Evolutionary conservation across 2,797 vertebrate genomes (phyloP), one percentile per base, ranked within the genome.

Genomic region (Erpetoichthys calabaricus): DNA sequence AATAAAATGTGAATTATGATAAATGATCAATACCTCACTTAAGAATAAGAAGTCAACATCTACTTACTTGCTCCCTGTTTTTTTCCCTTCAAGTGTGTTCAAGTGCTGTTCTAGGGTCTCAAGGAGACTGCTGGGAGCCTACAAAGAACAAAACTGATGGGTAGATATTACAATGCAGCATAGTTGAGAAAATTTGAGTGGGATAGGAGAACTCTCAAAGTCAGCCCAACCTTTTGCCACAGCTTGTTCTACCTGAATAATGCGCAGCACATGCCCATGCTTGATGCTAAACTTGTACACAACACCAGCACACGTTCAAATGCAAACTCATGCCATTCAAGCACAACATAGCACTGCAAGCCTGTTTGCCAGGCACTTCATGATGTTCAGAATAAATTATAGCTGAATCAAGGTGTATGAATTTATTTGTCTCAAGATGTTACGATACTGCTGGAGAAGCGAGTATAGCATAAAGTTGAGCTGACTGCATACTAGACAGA

Each of bases 61-160:
- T 53, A 80, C 85, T 82, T 72, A 97, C 95, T 79, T 86, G 76
- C 81, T 86, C 66, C 85, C 84, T 61, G 89, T 83, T 76, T 98
- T 97, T 74, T 91, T 99, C 60, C 94, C 94, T 80, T 98, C 95
- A 75, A 98, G 82, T n/a, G 88, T 97, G 77, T 95, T 97, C 68
- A 99, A 86, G 75, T 99, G 96, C 44, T 97, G 97, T 74, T 99
- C 96, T 70, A 99, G 84, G 46, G 96, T 97, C 77, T 96, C 93
- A 80, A 99, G 86, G 65, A 98, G 91, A 81, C 95, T 98, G 78
- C 94, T 94, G 44, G 96, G 96, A 71, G 95, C 95, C 96, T 99
- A 80, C 49, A 72, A 78, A 47, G 67, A 67, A 67, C 73, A 68
- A 65, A 25, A 62, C 6, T 25, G 25, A 25, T 25, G 25, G 25